Conservation (phyloP, 2,797 vertebrate genomes). For the Synaphobranchus kaupii region DNA sequence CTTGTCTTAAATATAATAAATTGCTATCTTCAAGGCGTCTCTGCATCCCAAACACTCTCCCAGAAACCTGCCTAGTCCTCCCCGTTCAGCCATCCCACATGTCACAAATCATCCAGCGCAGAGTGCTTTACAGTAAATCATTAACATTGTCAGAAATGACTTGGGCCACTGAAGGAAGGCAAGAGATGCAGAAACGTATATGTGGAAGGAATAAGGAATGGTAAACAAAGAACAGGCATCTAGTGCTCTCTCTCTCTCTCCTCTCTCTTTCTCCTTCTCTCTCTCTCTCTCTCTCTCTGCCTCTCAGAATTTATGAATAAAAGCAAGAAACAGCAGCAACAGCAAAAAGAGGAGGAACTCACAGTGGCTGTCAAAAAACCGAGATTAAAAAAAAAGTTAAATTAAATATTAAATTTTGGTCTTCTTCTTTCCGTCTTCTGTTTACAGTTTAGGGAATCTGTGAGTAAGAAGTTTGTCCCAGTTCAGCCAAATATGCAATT, state of each 20-base stretch:
- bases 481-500: constrained; percentile 7
- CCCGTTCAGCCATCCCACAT: constrained; percentile 81
- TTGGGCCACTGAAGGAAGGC: constrained; percentile 77
- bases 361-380: constrained; percentile 72
- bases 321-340: constrained; percentile 58
- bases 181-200: constrained; percentile 65
- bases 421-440: constrained; percentile 49
- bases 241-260: constrained; percentile 36
- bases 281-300: constrained; percentile 37
- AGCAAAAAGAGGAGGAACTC: constrained; percentile 59
- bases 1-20: constrained; percentile 99
- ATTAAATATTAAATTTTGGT: constrained; percentile 57
- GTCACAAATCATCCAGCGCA: constrained; percentile 95
- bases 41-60: constrained; percentile 93
- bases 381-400: constrained; percentile 66
- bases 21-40: constrained; percentile 96
- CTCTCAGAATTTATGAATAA: constrained; percentile 65
- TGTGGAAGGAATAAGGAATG: constrained; percentile 65
- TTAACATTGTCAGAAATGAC: constrained; percentile 98
- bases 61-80: constrained; percentile 92
- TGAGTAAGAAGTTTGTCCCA: constrained; percentile 48
- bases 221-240: constrained; percentile 69
- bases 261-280: constrained; percentile 24
- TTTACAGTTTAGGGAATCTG: constrained; percentile 46
- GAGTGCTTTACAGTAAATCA: constrained; percentile 94